phyloP scores from a whole-genome alignment of 2,113 vertebrate species.

The Tachysurus fulvidraco region DNA sequence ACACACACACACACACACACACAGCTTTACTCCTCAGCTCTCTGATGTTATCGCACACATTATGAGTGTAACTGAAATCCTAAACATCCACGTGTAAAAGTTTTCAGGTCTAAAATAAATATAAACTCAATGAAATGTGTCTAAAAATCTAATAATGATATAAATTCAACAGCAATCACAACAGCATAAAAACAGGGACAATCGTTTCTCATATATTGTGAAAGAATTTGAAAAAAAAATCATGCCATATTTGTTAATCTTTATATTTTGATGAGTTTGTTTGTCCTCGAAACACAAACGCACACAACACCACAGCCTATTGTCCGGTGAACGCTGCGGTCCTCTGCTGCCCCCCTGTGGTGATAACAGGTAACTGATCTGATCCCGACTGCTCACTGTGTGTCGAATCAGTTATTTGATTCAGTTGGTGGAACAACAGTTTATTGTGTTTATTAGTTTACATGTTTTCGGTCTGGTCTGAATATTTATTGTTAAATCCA shows the following conservation, averaged over 20 bases:
- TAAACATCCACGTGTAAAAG: no score
- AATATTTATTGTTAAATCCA: not conserved
- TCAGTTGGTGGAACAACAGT: not conserved
- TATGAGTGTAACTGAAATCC: not conserved
- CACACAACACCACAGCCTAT: not conserved
- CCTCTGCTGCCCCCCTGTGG: conserved; percentile 42
- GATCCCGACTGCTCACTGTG: not conserved
- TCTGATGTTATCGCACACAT: not conserved
- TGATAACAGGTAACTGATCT: not conserved
- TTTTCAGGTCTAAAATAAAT: not conserved
- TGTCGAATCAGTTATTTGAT: not conserved
- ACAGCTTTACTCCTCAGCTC: not conserved
- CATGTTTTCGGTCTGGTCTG: no score
- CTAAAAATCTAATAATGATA: no score
- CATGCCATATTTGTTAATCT: not conserved
- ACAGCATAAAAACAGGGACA: no score
- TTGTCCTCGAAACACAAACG: not conserved
- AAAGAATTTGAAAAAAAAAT: not conserved
- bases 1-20: not conserved
- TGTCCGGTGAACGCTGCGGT: not conserved
- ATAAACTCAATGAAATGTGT: not conserved
- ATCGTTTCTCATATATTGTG: no score
- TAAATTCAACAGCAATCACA: no score
- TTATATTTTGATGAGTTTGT: not conserved
- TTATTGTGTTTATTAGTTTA: no score